These are phyloP conservation scores for Brachypalpus laphriformis DNA, from an alignment of 2,888 invertebrate species.

Conservation along the genomic window DNA sequence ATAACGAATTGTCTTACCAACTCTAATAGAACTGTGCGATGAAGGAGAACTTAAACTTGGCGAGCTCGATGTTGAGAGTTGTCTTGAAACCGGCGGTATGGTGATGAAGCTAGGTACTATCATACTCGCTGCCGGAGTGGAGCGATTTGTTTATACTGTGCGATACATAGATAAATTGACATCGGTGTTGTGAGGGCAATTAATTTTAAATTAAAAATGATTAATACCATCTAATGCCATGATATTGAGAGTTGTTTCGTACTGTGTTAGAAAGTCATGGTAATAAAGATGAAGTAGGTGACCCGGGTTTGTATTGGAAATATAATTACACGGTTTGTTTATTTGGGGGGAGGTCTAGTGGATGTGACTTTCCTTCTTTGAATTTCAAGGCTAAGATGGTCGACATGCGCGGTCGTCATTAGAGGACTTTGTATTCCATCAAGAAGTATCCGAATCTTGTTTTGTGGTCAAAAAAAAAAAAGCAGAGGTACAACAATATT, in stretches of 20 bases:
- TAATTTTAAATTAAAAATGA: slow-evolving; percentile 70
- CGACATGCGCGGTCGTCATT: too few species aligned
- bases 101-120: slow-evolving; percentile 12
- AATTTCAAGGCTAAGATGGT: not conserved
- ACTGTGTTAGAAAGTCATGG: slow-evolving; percentile 17
- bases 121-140: not conserved
- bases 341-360: too few species aligned
- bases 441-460: too few species aligned
- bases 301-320: slow-evolving; percentile 8
- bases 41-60: slow-evolving; percentile 60
- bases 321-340: not conserved
- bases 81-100: slow-evolving; percentile 21
- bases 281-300: slow-evolving; percentile 7
- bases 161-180: slow-evolving; percentile 56
- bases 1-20: slow-evolving; percentile 72
- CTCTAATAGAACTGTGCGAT: slow-evolving; percentile 60
- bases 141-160: slow-evolving; percentile 31
- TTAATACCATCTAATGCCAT: slow-evolving; percentile 50
- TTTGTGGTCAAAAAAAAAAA: too few species aligned
- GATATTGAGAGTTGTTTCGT: slow-evolving; percentile 22
- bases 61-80: slow-evolving; percentile 35
- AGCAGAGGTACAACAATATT: too few species aligned
- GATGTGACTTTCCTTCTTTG: not conserved
- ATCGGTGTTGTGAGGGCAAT: slow-evolving; percentile 65
- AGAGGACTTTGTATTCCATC: too few species aligned